Evolutionary conservation across 2,888 invertebrate genomes (phyloP).

Genomic region (Tetragonisca angustula): DNA sequence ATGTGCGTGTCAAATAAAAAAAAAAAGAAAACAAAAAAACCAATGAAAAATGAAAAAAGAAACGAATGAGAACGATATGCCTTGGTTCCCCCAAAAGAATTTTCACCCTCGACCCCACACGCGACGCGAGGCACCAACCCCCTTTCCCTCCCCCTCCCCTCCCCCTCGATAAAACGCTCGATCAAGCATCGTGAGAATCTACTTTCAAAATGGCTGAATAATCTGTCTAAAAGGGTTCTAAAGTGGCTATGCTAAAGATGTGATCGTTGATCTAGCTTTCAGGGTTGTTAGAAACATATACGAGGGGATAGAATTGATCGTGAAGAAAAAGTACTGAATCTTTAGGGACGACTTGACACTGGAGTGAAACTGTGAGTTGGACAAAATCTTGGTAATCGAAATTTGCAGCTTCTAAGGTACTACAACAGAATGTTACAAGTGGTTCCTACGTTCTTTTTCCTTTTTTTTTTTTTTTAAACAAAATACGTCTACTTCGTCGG

Average conservation of each 20-base stretch:
- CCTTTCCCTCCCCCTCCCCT: too few species aligned
- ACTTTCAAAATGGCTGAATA: slow-evolving; percentile 8
- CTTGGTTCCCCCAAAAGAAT: slow-evolving; percentile 38
- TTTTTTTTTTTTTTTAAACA: background rate
- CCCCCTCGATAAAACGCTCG: slow-evolving; percentile 18
- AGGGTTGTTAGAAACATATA: background rate
- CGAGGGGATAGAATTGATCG: background rate
- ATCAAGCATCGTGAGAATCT: slow-evolving; percentile 33
- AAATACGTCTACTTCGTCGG: background rate
- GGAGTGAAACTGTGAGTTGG: background rate
- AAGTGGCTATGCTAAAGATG: slow-evolving; percentile 21
- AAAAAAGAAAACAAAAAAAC: background rate
- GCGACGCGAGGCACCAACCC: background rate
- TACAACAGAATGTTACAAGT: background rate
- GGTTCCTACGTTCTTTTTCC: background rate
- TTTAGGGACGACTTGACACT: too few species aligned
- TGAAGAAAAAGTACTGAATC: background rate
- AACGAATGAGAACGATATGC: slow-evolving; percentile 49
- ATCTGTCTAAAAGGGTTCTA: slow-evolving; percentile 11
- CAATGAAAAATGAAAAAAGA: background rate
- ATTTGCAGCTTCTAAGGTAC: background rate
- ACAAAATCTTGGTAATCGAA: background rate
- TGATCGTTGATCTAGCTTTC: slow-evolving; percentile 16
- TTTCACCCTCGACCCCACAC: slow-evolving; percentile 4
- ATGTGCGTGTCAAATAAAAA: background rate